A percentile compares a stretch with the other conserved stretches of the same genome.
These are phyloP conservation scores for Ciconia maguari DNA, from an alignment of 2,113 vertebrate species.

Conservation along the genomic window DNA sequence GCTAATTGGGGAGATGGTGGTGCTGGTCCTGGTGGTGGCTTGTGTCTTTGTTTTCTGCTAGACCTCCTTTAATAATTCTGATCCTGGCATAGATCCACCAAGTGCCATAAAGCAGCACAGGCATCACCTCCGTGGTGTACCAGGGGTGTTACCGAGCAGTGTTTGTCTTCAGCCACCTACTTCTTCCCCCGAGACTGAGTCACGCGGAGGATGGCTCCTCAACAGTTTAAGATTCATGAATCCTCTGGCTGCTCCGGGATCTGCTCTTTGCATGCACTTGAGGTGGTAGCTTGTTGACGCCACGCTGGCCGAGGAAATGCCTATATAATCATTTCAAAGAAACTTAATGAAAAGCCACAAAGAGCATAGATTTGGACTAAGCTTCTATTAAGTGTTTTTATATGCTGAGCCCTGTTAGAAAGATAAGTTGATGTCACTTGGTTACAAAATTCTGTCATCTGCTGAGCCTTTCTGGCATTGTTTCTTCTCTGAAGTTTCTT, in stretches of 20 bases:
- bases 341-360: slow-evolving; percentile 1
- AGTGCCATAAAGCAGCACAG: background rate
- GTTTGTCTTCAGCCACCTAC: background rate
- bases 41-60: fast-evolving
- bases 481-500: slow-evolving; percentile 21
- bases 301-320: background rate
- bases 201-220: fast-evolving
- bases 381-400: background rate
- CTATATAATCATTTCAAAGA: slow-evolving; percentile 4
- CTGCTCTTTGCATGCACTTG: background rate
- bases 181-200: background rate
- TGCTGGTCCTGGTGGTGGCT: background rate
- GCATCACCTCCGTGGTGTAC: fast-evolving
- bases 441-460: background rate
- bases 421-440: slow-evolving; percentile 14
- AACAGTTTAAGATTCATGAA: background rate
- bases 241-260: background rate
- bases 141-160: fast-evolving
- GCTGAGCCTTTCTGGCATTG: background rate
- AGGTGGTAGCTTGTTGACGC: background rate
- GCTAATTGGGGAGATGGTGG: background rate
- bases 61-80: background rate
- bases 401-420: background rate
- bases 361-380: background rate
- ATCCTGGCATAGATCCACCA: background rate